Percentiles rank a stretch among this genome's conserved stretches.
Conservation (phyloP, 2,113 vertebrate genomes). For the Phaethornis superciliosus region DNA sequence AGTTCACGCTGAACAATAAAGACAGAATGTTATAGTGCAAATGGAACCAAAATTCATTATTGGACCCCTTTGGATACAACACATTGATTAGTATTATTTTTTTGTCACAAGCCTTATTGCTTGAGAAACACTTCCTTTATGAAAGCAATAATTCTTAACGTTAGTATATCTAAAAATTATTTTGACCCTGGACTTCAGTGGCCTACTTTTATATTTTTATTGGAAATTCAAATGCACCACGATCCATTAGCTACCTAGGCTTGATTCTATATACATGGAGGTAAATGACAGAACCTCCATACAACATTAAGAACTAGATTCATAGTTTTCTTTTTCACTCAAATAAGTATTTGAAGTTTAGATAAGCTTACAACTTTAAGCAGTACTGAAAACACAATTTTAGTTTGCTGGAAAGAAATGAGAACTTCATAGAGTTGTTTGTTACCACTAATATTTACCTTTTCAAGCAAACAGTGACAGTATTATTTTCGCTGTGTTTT, state of each 20-base stretch:
- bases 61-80: neutral
- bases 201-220: neutral
- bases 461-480: neutral
- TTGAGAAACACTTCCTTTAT: slow-evolving; percentile 31
- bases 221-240: neutral
- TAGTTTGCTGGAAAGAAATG: neutral
- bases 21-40: neutral
- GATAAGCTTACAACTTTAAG: neutral
- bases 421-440: neutral
- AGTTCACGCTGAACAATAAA: neutral
- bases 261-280: neutral
- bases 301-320: neutral
- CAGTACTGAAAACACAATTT: neutral
- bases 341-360: neutral
- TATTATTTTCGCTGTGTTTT: neutral
- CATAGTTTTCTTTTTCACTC: neutral
- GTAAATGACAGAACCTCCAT: neutral
- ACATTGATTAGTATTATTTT: slow-evolving; percentile 22
- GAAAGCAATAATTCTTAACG: slow-evolving; percentile 48
- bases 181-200: neutral
- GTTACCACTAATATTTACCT: neutral
- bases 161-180: slow-evolving; percentile 1
- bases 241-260: neutral
- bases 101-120: slow-evolving; percentile 30
- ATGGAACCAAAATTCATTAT: neutral